Conservation (phyloP, 2,888 invertebrate species). For the Pollenia labialis region DNA sequence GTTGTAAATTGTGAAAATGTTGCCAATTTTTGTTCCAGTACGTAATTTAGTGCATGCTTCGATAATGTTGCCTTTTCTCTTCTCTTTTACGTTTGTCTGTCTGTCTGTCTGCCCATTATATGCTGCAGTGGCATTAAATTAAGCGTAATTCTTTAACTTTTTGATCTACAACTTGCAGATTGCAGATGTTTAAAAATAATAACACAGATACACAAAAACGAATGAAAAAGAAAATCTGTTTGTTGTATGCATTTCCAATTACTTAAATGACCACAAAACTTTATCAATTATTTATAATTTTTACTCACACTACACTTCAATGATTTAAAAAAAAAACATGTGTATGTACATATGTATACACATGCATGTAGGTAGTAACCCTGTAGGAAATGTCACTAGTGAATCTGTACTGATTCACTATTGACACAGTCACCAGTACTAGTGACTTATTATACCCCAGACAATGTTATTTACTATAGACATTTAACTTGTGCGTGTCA, state of each 20-base stretch:
- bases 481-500: too few species aligned
- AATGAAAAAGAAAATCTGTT: background rate
- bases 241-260: slow-evolving; percentile 14
- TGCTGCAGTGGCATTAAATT: slow-evolving; percentile 64
- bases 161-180: slow-evolving; percentile 57
- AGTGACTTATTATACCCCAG: too few species aligned
- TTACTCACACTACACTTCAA: background rate
- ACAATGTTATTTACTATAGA: too few species aligned
- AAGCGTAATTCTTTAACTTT: slow-evolving; percentile 62
- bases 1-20: slow-evolving; percentile 40
- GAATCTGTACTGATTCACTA: too few species aligned
- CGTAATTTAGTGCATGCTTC: slow-evolving; percentile 57
- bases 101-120: background rate
- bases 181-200: slow-evolving; percentile 55
- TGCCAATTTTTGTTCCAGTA: slow-evolving; percentile 45
- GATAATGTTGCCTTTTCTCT: slow-evolving; percentile 2
- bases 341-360: too few species aligned
- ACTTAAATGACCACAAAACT: slow-evolving; percentile 60
- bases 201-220: background rate
- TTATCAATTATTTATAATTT: slow-evolving; percentile 43
- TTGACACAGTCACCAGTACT: too few species aligned
- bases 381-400: too few species aligned
- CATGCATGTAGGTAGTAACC: background rate
- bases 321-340: background rate
- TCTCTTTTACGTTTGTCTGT: slow-evolving; percentile 6